These are phyloP conservation scores for Prosapia bicincta DNA, from an alignment of 2,888 invertebrate species.

Conservation along the genomic window DNA sequence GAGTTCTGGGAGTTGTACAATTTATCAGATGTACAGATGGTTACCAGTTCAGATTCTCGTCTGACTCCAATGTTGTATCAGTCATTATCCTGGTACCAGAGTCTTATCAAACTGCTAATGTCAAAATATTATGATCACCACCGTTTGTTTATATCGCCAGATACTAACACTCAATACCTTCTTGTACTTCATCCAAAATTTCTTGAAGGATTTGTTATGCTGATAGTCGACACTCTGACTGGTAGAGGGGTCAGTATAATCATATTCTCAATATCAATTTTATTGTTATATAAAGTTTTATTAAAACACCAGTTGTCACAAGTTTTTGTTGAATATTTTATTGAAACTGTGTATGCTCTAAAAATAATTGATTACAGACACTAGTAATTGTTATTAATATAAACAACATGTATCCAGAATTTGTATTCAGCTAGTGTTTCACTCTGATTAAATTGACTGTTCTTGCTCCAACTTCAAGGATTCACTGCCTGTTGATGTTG, in stretches of 20 bases:
- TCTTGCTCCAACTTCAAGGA: too few species aligned
- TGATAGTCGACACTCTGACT: constrained; percentile 57
- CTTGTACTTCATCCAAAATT: constrained; percentile 61
- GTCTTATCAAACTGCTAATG: constrained; percentile 56
- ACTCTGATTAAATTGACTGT: too few species aligned
- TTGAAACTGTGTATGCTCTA: too few species aligned
- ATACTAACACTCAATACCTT: constrained; percentile 58
- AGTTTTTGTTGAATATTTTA: too few species aligned
- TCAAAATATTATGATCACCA: constrained; percentile 57
- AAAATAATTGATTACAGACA: too few species aligned
- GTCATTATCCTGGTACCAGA: constrained; percentile 61
- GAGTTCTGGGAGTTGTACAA: constrained; percentile 63
- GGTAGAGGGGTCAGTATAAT: constrained; percentile 54
- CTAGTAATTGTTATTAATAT: too few species aligned
- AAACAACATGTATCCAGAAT: too few species aligned
- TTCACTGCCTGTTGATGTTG: too few species aligned
- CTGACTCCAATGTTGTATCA: constrained; percentile 58
- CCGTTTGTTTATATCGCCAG: constrained; percentile 56
- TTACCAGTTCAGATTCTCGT: constrained; percentile 57
- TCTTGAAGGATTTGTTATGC: constrained; percentile 61
- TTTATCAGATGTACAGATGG: constrained; percentile 55
- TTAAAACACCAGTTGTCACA: too few species aligned
- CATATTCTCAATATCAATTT: too few species aligned
- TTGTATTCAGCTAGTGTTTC: too few species aligned
- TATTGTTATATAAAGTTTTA: too few species aligned